A percentile compares a stretch with the other conserved stretches of the same genome.
phyloP scores from a whole-genome alignment of 2,888 invertebrate genomes.

The Xestia rhomboidea region DNA sequence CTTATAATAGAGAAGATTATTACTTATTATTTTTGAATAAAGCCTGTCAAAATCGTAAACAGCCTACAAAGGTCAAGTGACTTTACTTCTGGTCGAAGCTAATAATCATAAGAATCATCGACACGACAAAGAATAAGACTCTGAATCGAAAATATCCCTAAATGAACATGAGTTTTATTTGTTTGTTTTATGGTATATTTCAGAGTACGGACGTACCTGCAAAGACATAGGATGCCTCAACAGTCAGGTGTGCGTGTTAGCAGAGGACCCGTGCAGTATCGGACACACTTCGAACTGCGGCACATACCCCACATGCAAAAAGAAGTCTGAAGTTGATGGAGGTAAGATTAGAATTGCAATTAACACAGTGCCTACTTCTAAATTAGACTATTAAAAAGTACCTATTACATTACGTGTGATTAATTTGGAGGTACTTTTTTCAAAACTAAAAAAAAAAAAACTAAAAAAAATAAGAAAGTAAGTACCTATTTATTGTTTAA shows the following conservation, averaged over 20 bases:
- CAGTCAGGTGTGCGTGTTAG: constrained; percentile 93
- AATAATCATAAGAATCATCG: not conserved
- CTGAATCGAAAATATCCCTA: not conserved
- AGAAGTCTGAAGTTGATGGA: constrained; percentile 89
- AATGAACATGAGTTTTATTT: constrained; percentile 2
- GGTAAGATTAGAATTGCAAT: constrained; percentile 41
- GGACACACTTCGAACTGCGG: constrained; percentile 91
- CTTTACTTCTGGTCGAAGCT: not conserved
- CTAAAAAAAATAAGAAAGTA: too few relatives aligned
- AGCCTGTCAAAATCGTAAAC: not conserved
- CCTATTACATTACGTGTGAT: too few relatives aligned
- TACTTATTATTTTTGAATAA: not conserved
- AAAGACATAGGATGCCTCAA: constrained; percentile 94
- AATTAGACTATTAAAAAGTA: not conserved
- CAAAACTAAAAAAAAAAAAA: too few relatives aligned
- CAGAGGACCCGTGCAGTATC: constrained; percentile 93
- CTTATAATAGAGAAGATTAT: not conserved
- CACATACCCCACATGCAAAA: constrained; percentile 92
- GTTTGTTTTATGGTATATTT: constrained; percentile 66
- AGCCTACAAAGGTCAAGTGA: not conserved
- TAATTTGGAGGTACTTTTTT: too few relatives aligned
- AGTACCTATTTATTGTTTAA: too few relatives aligned
- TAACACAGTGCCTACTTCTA: not conserved
- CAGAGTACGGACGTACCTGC: constrained; percentile 95
- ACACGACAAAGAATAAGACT: not conserved